These are phyloP conservation scores for Threskiornis aethiopicus DNA, from an alignment of 2,797 vertebrate genomes.

Conservation along the genomic window DNA sequence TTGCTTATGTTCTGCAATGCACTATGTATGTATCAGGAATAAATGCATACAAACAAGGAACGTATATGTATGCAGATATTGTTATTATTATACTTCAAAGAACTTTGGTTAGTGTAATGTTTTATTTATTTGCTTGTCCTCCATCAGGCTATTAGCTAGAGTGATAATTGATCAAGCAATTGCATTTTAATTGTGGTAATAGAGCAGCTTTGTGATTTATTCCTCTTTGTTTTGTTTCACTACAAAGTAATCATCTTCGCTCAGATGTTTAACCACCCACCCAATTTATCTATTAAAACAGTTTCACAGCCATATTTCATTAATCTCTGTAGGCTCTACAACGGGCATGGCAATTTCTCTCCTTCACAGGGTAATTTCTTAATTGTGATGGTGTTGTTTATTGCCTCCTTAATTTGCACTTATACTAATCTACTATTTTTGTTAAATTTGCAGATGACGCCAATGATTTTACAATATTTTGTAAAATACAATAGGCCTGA, in stretches of 20 bases:
- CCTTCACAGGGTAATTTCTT: constrained; percentile 6
- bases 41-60: not conserved
- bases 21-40: not conserved
- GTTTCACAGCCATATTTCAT: constrained; percentile 26
- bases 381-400: not conserved
- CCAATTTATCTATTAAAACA: constrained; percentile 57
- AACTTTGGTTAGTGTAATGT: not conserved
- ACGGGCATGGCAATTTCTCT: not conserved
- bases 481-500: not conserved
- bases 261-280: constrained; percentile 56
- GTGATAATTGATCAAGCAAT: constrained; percentile 58
- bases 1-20: not conserved
- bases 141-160: constrained; percentile 36
- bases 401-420: not conserved
- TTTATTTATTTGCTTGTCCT: constrained; percentile 59
- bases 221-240: constrained; percentile 67
- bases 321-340: constrained; percentile 41
- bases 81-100: not conserved
- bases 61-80: not conserved
- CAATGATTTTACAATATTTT: not conserved
- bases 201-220: constrained; percentile 53
- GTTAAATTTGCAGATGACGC: not conserved
- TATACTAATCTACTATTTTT: not conserved
- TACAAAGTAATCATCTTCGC: constrained; percentile 49
- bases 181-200: constrained; percentile 59